Conservation (phyloP, 2,113 vertebrate genomes). For the Toxotes chatareus region DNA sequence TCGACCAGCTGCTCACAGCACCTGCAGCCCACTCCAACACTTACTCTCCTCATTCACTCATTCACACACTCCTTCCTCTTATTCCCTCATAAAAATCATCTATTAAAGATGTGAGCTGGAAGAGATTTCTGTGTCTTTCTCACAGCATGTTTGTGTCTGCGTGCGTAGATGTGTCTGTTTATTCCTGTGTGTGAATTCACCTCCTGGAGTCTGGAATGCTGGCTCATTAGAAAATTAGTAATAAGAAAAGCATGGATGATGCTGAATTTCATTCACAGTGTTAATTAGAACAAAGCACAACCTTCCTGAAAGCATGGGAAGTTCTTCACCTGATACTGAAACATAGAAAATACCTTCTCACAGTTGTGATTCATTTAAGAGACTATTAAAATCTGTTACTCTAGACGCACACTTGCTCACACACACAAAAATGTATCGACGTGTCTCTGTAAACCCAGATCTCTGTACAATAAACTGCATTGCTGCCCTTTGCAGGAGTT, state of each 20-base stretch:
- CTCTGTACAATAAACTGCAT: background rate
- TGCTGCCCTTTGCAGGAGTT: conserved; percentile 7
- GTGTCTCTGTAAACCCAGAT: background rate
- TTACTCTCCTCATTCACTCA: conserved; percentile 9
- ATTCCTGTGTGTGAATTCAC: conserved; percentile 7
- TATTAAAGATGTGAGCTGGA: conserved; percentile 65
- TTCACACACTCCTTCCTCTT: conserved; percentile 39
- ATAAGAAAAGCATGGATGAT: conserved; percentile 52
- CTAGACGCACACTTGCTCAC: conserved; percentile 2
- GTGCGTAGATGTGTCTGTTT: background rate
- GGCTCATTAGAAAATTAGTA: conserved; percentile 33
- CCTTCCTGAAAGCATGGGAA: background rate
- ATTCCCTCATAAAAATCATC: conserved; percentile 63
- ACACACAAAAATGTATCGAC: background rate
- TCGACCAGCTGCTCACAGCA: conserved; percentile 73
- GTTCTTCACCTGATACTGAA: conserved; percentile 12
- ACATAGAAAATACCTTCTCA: background rate
- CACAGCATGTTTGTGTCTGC: conserved; percentile 25
- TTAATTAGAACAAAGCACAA: conserved; percentile 23
- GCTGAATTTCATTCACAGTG: background rate
- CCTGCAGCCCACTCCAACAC: conserved; percentile 59
- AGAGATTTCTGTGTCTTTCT: conserved; percentile 14
- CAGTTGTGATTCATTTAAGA: background rate
- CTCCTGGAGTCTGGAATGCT: conserved; percentile 48
- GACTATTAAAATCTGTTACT: conserved; percentile 5